phyloP scores from a whole-genome alignment of 2,113 vertebrate species.

The Pelusios castaneus region DNA sequence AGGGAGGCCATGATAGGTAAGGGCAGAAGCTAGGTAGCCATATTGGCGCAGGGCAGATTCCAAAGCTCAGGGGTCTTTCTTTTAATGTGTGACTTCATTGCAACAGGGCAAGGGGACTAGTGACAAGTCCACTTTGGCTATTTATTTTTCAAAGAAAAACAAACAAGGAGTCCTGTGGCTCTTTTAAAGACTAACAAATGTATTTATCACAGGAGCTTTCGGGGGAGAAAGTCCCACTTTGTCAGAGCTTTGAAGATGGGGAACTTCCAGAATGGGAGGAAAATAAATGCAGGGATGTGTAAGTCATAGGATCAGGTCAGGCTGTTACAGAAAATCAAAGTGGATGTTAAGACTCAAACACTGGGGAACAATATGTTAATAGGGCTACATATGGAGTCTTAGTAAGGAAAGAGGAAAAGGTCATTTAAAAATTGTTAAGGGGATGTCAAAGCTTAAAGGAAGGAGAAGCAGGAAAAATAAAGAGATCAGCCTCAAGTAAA shows the following conservation, averaged over 20 bases:
- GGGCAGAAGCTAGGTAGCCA: neutral
- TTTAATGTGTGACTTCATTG: neutral
- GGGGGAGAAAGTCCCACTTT: too few species aligned
- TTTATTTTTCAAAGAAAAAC: neutral
- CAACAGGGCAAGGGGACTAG: neutral
- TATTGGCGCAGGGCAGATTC: neutral
- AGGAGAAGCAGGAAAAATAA: neutral
- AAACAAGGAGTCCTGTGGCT: too few species aligned
- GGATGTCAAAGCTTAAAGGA: neutral
- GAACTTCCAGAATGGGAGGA: too few species aligned
- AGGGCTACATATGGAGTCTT: neutral
- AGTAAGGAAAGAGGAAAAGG: too few species aligned
- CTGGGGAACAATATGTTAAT: too few species aligned
- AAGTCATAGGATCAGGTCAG: too few species aligned
- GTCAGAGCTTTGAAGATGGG: too few species aligned
- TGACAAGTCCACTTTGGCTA: neutral
- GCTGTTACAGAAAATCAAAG: too few species aligned
- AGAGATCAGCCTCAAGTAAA: neutral
- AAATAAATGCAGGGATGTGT: too few species aligned
- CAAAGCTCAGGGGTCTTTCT: neutral
- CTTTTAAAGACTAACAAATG: too few species aligned
- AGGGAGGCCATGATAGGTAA: fast-evolving
- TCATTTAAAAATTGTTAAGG: neutral
- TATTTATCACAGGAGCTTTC: too few species aligned
- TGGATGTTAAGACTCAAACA: too few species aligned